Percentiles rank a stretch among this genome's conserved stretches.
These are phyloP conservation scores for Ochotona princeps DNA, from an alignment of 2,113 vertebrate genomes.

Conservation along the genomic window DNA sequence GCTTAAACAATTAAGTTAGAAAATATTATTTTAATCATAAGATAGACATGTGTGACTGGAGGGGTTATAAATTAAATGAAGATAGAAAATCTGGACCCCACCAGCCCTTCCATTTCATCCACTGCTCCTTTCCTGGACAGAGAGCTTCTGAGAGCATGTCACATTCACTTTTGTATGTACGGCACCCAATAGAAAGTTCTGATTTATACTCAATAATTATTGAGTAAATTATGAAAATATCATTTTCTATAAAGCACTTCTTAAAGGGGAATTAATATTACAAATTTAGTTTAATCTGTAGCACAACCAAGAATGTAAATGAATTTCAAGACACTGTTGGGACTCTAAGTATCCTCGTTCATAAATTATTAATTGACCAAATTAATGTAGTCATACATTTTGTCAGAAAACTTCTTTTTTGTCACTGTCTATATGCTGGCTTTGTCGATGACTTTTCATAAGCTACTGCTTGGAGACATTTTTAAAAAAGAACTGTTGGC, in stretches of 20 bases:
- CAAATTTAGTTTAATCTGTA: neutral
- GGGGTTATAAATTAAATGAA: neutral
- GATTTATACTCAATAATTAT: neutral
- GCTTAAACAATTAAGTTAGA: constrained; percentile 28
- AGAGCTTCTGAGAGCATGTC: neutral
- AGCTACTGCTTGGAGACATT: neutral
- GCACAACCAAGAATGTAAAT: neutral
- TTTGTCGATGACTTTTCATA: neutral
- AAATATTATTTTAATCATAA: neutral
- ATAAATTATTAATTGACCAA: neutral
- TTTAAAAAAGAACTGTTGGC: neutral
- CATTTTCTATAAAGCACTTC: constrained; percentile 11
- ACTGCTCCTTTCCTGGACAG: neutral
- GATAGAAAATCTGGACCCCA: neutral
- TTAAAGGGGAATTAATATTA: constrained; percentile 3
- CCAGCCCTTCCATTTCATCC: neutral
- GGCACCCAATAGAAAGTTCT: neutral
- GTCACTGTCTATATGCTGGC: neutral
- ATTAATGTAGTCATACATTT: neutral
- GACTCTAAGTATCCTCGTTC: neutral
- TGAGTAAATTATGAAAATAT: neutral
- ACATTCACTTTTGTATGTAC: neutral
- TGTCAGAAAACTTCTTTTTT: neutral
- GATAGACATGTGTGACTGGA: neutral
- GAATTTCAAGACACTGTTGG: neutral